These are phyloP conservation scores for Lagria hirta DNA, from an alignment of 2,888 invertebrate species.

Conservation along the genomic window DNA sequence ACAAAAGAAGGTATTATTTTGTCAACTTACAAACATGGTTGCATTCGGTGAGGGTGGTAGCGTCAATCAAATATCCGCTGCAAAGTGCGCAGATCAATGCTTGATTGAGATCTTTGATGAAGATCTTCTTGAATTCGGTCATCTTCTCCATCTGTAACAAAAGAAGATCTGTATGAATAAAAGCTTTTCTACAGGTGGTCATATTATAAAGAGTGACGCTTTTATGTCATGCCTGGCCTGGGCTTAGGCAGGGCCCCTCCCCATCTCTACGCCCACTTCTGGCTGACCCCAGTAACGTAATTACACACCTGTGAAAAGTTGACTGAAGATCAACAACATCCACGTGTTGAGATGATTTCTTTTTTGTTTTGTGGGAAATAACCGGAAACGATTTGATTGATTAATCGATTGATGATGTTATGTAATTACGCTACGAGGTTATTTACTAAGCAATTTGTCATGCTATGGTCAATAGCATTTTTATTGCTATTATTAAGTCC, in stretches of 20 bases:
- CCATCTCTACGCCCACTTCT: constrained; percentile 47
- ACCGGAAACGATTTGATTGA: too few relatives aligned
- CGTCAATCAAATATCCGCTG: constrained; percentile 90
- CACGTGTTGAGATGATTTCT: too few relatives aligned
- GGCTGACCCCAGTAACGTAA: constrained; percentile 42
- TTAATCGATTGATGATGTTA: too few relatives aligned
- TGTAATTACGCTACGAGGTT: too few relatives aligned
- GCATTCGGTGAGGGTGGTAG: constrained; percentile 92
- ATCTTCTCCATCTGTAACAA: constrained; percentile 12
- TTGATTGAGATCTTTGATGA: constrained; percentile 75
- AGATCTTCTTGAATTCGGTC: constrained; percentile 54
- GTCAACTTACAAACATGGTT: constrained; percentile 94
- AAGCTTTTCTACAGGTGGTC: constrained; percentile 1
- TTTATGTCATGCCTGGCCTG: constrained; percentile 24
- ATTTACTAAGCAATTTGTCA: too few relatives aligned
- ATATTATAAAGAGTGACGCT: constrained; percentile 13
- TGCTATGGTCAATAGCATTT: too few relatives aligned
- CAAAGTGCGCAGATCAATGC: constrained; percentile 88
- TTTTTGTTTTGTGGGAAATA: too few relatives aligned
- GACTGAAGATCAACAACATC: too few relatives aligned
- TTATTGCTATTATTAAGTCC: too few relatives aligned
- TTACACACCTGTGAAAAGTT: constrained; percentile 20
- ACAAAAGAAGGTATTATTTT: too few relatives aligned
- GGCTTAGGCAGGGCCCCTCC: constrained; percentile 41
- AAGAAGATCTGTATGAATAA: constrained; percentile 3